Base-by-base conservation (phyloP, 2,888 invertebrate species). In the Clepsis dumicolana region DNA sequence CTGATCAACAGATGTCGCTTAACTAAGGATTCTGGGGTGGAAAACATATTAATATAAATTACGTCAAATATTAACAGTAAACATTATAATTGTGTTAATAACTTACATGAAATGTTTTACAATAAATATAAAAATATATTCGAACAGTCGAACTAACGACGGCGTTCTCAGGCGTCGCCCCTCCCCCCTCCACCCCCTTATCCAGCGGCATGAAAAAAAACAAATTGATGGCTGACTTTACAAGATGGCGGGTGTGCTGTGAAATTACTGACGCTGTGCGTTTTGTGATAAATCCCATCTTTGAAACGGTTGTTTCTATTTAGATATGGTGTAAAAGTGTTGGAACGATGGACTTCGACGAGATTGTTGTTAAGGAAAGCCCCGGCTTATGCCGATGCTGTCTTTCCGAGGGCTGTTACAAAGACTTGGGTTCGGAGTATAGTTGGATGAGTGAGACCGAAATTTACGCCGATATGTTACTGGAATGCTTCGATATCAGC, bases 321-420 rank as follows among this genome's bases (percentile, higher is more conserved):
- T 62, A 18, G 27, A n/a, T 64, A 62, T 64, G 60, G 16, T 29
- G 25, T 35, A 27, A 59, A 79, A 78, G 74, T 77, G 67, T 64
- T 24, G 32, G 63, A 32, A 88, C 73, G 65, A 93, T 93, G 93
- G 91, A 93, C 70, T 91, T 91, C 61, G 88, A 89, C 64, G 88
- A 90, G 64, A 86, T 93, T 29, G 82, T 89, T 16, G 89, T 93
- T 65, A 93, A 93, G 71, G 91, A 92, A 71, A 91, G 86, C 81
- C 93, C 92, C 63, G 93, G 93, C 53, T 78, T 93, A 0, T 93
- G 93, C 87, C 91, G 93, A 82, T 93, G 93, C 75, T 93, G 93
- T 73, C 84, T 93, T 2, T 92, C 93, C 0, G 93, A 93, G 75
- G 93, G 93, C 35, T 93, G 93, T 70, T 93, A 93, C 75, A 93